Evolutionary conservation across 1,140 invertebrate species (phyloP), one percentile per base, ranked within the genome.

Genomic region (Polyergus mexicanus): DNA sequence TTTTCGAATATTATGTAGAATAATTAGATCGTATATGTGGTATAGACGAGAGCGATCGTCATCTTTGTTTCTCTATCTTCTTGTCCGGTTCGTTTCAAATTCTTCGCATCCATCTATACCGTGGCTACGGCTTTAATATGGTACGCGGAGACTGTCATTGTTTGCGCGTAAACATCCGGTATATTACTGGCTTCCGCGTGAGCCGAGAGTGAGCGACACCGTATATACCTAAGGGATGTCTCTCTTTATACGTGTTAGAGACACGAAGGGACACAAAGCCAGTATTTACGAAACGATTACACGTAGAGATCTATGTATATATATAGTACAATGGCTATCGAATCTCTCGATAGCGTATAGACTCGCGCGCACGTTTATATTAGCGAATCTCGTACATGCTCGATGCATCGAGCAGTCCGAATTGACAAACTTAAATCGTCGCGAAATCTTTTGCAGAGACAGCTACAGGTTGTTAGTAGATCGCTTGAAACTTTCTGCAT

Each of bases 181-280:
- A 25, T 35, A 78, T 62, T 51, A 74, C 13, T 47, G 63, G 51
- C 22, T 68, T 80, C 32, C 32, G 60, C 58, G 75, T 8, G 38
- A 44, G 38, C 35, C 58, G 58, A 22, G 47, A 41, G 16, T 16
- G 54, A 44, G 41, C 25, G 54, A 72, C 38, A 56, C 38, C 32
- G 5, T 74, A 38, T 74, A 74, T 83, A 83, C 60, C 62, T 83
- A 83, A 51, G 54, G n/a, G 28, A 60, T 60, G 28, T 35, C 78
- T 62, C 68, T 62, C 56, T 62, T 56, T 58, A n/a, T 72, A 22
- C 56, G 68, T 60, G 66, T 44, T 28, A 81, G 54, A 74, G 68
- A 62, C n/a, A 62, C 19, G 60, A 72, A 32, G 68, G 78, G 78
- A 83, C 78, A 72, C 47, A 35, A 83, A 72, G 78, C 78, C 78